These are phyloP conservation scores for Phyllostomus hastatus DNA, from an alignment of 2,113 vertebrate genomes.

Conservation along the genomic window DNA sequence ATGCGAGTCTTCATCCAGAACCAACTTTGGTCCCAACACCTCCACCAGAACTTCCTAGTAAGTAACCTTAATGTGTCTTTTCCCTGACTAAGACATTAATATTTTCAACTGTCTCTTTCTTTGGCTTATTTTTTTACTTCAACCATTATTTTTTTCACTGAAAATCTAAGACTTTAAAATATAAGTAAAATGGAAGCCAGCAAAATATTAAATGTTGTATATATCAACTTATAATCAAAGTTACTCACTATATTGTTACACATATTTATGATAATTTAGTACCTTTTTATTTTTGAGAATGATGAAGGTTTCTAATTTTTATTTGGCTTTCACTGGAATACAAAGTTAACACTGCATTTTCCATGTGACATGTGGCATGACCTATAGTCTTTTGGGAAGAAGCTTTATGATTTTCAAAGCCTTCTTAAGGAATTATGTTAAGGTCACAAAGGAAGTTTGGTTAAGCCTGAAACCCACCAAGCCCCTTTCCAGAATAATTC, in stretches of 20 bases:
- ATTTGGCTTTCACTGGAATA: not conserved
- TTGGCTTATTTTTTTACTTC: not conserved
- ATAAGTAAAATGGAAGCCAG: not conserved
- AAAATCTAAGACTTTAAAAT: not conserved
- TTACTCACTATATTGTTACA: not conserved
- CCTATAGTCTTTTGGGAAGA: not conserved
- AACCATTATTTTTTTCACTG: not conserved
- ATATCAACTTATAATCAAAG: not conserved
- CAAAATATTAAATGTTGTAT: not conserved
- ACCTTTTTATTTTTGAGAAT: not conserved
- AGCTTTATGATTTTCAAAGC: not conserved
- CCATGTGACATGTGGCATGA: not conserved
- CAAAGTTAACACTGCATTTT: not conserved
- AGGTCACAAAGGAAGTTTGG: not conserved
- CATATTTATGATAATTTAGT: not conserved
- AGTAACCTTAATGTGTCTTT: slow-evolving; percentile 51
- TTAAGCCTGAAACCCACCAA: not conserved
- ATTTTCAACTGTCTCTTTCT: not conserved
- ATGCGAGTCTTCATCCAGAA: slow-evolving; percentile 81
- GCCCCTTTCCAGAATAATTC: not conserved
- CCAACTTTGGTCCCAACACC: slow-evolving; percentile 86
- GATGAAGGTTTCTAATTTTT: not conserved
- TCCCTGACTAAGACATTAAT: not conserved
- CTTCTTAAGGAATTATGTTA: not conserved
- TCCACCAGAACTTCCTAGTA: slow-evolving; percentile 82